phyloP scores from a whole-genome alignment of 1,140 invertebrate genomes.

The Saccostrea glomerata region DNA sequence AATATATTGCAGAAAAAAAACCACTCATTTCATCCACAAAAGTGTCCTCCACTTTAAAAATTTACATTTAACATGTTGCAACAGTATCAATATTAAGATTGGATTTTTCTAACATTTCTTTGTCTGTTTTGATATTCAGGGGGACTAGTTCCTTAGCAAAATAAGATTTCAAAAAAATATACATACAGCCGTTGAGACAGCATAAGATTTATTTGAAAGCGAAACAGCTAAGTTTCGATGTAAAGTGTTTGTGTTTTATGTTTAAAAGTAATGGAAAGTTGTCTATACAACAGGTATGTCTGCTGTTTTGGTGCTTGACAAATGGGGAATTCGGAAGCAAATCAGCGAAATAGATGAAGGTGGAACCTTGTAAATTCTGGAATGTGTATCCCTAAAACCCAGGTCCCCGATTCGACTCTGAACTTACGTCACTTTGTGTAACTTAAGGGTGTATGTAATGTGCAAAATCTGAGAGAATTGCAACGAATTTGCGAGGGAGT shows the following conservation, averaged over 20 bases:
- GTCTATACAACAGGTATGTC: constrained; percentile 8
- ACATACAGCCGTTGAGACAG: too few relatives aligned
- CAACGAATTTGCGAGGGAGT: background rate
- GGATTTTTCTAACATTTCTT: too few relatives aligned
- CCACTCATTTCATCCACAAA: too few relatives aligned
- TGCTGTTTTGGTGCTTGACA: background rate
- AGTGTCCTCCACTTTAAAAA: too few relatives aligned
- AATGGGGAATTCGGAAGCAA: background rate
- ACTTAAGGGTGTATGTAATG: background rate
- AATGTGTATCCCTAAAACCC: background rate
- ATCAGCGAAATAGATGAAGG: background rate
- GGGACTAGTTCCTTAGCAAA: too few relatives aligned
- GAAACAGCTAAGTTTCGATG: background rate
- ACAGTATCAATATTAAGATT: too few relatives aligned
- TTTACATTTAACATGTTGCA: too few relatives aligned
- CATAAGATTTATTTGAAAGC: too few relatives aligned
- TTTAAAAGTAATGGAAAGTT: constrained; percentile 6
- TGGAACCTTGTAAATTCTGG: background rate
- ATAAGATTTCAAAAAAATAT: too few relatives aligned
- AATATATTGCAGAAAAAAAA: too few relatives aligned
- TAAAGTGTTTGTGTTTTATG: background rate
- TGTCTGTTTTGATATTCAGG: too few relatives aligned
- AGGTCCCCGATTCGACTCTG: background rate
- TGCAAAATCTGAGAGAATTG: background rate
- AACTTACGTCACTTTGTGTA: constrained; percentile 22